Percentiles rank a stretch among this genome's conserved stretches.
phyloP scores from a whole-genome alignment of 2,888 invertebrate genomes.

The Smittia sp. region DNA sequence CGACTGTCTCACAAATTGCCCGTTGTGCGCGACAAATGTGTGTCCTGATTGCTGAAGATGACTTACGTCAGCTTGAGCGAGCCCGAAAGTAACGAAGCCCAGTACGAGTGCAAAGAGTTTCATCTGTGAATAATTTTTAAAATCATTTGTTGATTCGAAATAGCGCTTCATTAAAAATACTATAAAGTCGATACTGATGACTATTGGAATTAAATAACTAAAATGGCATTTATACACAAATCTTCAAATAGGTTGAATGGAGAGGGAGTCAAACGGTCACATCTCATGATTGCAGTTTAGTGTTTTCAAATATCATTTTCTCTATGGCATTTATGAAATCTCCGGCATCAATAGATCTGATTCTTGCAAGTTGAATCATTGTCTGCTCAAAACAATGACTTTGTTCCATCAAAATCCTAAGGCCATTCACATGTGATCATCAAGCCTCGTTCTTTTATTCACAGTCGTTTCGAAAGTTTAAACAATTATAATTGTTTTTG shows the following conservation, averaged over 20 bases:
- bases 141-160: too few relatives aligned
- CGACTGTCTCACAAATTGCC: constrained; percentile 18
- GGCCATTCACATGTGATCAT: not conserved
- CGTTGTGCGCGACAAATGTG: constrained; percentile 28
- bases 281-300: not conserved
- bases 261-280: not conserved
- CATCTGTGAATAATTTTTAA: not conserved
- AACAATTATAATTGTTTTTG: too few relatives aligned
- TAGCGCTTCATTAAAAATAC: not conserved
- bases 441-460: too few relatives aligned
- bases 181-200: not conserved
- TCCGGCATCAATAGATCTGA: not conserved
- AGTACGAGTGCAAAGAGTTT: not conserved
- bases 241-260: not conserved
- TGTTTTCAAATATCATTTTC: not conserved
- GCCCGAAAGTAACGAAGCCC: not conserved
- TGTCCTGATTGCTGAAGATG: constrained; percentile 26
- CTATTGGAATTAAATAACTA: not conserved
- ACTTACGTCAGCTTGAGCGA: constrained; percentile 22
- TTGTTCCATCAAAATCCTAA: not conserved
- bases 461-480: too few relatives aligned
- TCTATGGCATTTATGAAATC: not conserved
- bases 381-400: not conserved
- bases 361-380: not conserved
- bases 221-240: not conserved